Percentiles rank a stretch among this genome's conserved stretches.
Conservation (phyloP, 2,888 invertebrate species). For the Hirtodrosophila duncani region DNA sequence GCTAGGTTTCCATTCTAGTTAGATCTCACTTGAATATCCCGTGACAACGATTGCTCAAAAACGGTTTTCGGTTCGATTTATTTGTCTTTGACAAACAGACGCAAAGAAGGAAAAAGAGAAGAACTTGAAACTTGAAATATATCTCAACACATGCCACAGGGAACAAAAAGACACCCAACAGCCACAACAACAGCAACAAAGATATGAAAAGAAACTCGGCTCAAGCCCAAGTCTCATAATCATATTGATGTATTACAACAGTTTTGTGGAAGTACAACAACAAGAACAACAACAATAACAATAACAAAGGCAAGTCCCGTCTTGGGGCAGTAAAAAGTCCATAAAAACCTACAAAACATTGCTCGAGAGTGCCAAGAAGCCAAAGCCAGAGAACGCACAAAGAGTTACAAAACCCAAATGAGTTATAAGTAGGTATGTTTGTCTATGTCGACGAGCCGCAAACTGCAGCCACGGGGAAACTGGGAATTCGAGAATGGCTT, state of each 20-base stretch:
- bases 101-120: constrained; percentile 25
- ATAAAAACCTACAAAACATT: constrained; percentile 58
- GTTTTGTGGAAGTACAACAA: constrained; percentile 54
- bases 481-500: constrained; percentile 38
- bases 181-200: too few relatives aligned
- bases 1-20: too few relatives aligned
- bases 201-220: constrained; percentile 1
- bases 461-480: constrained; percentile 39
- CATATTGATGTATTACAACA: constrained; percentile 72
- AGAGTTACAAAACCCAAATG: constrained; percentile 49
- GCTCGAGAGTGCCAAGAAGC: constrained; percentile 11
- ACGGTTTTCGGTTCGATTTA: constrained; percentile 41
- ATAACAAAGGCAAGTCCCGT: not conserved
- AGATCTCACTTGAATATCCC: too few relatives aligned
- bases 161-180: constrained; percentile 21
- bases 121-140: constrained; percentile 48
- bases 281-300: too few relatives aligned
- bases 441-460: constrained; percentile 15
- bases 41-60: constrained; percentile 27
- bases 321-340: constrained; percentile 41
- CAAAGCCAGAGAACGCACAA: constrained; percentile 27
- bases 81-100: constrained; percentile 63
- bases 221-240: constrained; percentile 53
- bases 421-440: constrained; percentile 31
- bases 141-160: constrained; percentile 67